Conservation (phyloP, 2,888 invertebrate species). For the Aporophyla lueneburgensis region DNA sequence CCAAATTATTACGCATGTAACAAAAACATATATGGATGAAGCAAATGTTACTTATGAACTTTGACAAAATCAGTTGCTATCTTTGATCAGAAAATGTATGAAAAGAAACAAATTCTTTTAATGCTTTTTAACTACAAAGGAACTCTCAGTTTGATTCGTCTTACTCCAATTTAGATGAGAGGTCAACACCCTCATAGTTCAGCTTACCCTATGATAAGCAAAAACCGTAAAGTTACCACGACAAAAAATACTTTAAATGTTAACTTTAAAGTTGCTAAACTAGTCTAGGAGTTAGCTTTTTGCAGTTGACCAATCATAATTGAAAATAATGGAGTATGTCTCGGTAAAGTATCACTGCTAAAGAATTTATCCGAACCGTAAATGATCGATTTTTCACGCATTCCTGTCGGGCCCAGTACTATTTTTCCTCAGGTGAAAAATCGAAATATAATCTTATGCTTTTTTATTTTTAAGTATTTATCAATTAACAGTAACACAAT, state of each 20-base stretch:
- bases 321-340: constrained; percentile 73
- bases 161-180: constrained; percentile 21
- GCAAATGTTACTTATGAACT: too few relatives aligned
- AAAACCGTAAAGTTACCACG: constrained; percentile 26
- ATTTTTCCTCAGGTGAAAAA: constrained; percentile 58
- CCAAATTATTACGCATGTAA: too few relatives aligned
- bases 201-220: constrained; percentile 22
- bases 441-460: constrained; percentile 2
- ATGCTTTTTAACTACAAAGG: not conserved
- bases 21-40: too few relatives aligned
- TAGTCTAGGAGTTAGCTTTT: constrained; percentile 53
- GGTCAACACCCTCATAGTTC: constrained; percentile 25
- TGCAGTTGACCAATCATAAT: constrained; percentile 66
- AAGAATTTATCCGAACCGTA: constrained; percentile 77
- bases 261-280: constrained; percentile 37
- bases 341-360: constrained; percentile 71
- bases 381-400: constrained; percentile 80
- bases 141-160: not conserved
- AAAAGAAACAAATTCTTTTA: not conserved
- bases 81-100: too few relatives aligned
- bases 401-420: constrained; percentile 69
- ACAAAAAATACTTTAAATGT: constrained; percentile 42
- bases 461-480: too few relatives aligned
- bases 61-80: too few relatives aligned
- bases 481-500: too few relatives aligned